phyloP scores from a whole-genome alignment of 2,113 vertebrate species.

The Nipponia nippon region DNA sequence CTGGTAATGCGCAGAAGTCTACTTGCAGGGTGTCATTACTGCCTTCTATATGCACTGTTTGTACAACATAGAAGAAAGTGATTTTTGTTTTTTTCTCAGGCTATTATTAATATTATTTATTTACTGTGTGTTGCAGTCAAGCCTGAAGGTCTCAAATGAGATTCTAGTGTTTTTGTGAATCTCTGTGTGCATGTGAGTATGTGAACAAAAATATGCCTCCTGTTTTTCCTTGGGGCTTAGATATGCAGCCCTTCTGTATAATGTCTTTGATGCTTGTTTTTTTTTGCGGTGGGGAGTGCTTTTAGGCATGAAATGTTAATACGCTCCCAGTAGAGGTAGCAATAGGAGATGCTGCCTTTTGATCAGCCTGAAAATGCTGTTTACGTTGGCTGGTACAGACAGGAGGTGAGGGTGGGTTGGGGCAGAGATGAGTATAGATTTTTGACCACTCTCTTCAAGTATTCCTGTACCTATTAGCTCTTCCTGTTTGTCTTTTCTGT shows the following conservation, averaged over 20 bases:
- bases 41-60: not conserved
- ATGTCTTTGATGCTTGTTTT: slow-evolving; percentile 37
- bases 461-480: slow-evolving; percentile 1
- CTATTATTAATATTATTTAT: slow-evolving; percentile 39
- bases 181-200: not conserved
- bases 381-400: not conserved
- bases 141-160: slow-evolving; percentile 12
- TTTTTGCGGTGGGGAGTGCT: slow-evolving; percentile 9
- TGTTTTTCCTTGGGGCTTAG: not conserved
- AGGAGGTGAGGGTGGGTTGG: not conserved
- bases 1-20: not conserved
- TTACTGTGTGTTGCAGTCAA: not conserved
- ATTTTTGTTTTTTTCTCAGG: not conserved
- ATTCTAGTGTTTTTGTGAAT: not conserved
- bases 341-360: slow-evolving; percentile 20
- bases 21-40: slow-evolving; percentile 8
- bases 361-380: slow-evolving; percentile 19
- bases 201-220: not conserved
- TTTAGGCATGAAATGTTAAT: slow-evolving; percentile 44
- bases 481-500: not conserved
- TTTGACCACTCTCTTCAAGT: slow-evolving; percentile 9
- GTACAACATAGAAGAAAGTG: not conserved
- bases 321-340: not conserved
- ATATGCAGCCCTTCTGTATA: not conserved
- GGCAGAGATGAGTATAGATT: not conserved